Evolutionary conservation across 2,888 invertebrate species (phyloP).

Genomic region (Unio delphinus): DNA sequence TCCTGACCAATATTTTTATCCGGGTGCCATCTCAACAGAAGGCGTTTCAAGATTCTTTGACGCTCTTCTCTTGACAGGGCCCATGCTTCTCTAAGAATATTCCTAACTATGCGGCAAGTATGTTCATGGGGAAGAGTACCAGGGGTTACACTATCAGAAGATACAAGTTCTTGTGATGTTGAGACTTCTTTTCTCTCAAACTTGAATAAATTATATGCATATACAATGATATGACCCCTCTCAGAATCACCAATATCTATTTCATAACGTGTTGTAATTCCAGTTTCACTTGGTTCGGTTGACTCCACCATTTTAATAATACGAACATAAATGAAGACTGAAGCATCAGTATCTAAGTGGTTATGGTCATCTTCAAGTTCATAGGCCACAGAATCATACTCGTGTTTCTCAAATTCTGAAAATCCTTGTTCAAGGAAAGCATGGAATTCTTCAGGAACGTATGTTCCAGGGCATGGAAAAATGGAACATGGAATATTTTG

Average conservation of each 20-base stretch:
- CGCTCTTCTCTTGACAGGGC: no score
- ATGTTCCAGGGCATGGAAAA: conserved; percentile 27
- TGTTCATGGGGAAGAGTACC: no score
- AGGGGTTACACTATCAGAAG: background rate
- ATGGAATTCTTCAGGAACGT: conserved; percentile 24
- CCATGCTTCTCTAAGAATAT: no score
- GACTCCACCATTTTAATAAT: conserved; percentile 10
- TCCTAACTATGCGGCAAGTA: no score
- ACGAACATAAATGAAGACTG: conserved; percentile 21
- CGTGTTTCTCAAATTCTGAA: conserved; percentile 18
- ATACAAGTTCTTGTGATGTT: conserved; percentile 1
- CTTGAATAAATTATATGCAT: conserved; percentile 4
- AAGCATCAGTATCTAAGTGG: background rate
- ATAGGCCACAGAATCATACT: conserved; percentile 21
- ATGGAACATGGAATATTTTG: background rate
- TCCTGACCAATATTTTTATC: no score
- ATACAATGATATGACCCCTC: background rate
- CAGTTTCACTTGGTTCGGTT: background rate
- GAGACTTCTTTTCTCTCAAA: background rate
- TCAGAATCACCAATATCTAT: background rate
- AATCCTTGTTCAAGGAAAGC: conserved; percentile 28
- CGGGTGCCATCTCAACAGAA: no score
- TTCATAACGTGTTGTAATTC: background rate
- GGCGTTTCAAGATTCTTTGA: no score
- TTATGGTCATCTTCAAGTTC: conserved; percentile 15